A percentile compares a stretch with the other conserved stretches of the same genome.
phyloP scores from a whole-genome alignment of 2,113 vertebrate genomes.

The Aviceda subcristata region DNA sequence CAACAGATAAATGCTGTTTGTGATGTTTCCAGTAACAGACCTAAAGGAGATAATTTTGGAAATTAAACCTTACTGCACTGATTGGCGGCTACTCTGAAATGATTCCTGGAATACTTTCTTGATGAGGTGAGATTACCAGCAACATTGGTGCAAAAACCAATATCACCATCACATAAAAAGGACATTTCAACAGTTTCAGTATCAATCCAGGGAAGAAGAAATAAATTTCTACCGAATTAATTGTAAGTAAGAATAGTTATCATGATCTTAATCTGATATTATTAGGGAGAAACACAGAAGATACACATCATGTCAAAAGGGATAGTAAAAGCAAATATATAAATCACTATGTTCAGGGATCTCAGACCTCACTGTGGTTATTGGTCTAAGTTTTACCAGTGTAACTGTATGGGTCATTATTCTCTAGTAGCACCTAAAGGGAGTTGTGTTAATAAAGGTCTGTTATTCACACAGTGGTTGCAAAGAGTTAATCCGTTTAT shows the following conservation, averaged over 20 bases:
- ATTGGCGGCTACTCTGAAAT: not conserved
- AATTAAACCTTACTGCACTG: not conserved
- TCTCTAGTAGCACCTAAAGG: not conserved
- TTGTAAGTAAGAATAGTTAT: not conserved
- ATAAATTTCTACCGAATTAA: not conserved
- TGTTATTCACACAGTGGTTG: not conserved
- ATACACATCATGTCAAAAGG: not conserved
- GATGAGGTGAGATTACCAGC: not conserved
- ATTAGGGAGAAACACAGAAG: not conserved
- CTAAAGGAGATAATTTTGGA: slow-evolving; percentile 8
- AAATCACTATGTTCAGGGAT: not conserved
- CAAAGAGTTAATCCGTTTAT: not conserved
- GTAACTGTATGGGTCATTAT: not conserved
- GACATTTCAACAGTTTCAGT: not conserved
- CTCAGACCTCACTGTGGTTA: not conserved
- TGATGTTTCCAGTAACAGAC: not conserved
- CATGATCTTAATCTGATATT: not conserved
- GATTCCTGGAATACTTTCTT: not conserved
- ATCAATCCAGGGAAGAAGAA: not conserved
- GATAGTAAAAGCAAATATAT: not conserved
- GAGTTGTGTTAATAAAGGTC: not conserved
- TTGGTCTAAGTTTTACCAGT: not conserved
- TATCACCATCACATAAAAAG: not conserved
- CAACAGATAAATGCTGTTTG: not conserved
- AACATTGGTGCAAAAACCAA: not conserved